phyloP scores from a whole-genome alignment of 2,113 vertebrate species.

The Monarcha castaneiventris region DNA sequence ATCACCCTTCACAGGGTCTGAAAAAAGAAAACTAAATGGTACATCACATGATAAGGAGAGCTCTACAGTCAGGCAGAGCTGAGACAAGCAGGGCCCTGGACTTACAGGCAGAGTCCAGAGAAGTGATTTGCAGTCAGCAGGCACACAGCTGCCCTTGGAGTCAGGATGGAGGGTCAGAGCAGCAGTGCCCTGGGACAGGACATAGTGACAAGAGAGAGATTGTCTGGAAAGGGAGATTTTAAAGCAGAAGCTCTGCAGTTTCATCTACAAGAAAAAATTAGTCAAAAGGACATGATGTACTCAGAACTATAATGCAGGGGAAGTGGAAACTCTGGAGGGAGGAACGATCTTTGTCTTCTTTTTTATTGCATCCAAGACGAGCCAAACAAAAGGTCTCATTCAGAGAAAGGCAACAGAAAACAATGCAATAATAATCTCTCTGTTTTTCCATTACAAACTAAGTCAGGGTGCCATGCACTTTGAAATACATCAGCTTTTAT shows the following conservation, averaged over 20 bases:
- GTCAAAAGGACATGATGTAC: background rate
- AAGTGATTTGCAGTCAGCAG: background rate
- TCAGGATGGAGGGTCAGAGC: background rate
- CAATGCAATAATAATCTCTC: background rate
- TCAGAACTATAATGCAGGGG: background rate
- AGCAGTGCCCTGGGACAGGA: background rate
- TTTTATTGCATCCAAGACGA: background rate
- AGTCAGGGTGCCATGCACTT: background rate
- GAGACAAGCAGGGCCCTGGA: background rate
- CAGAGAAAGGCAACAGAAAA: background rate
- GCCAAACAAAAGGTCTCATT: background rate
- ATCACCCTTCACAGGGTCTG: background rate
- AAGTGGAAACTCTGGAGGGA: background rate
- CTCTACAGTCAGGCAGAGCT: background rate
- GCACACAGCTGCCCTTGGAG: background rate
- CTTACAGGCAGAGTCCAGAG: background rate
- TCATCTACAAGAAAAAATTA: background rate
- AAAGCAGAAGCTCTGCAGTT: background rate
- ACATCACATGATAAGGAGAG: rapidly evolving
- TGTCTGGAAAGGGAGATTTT: background rate
- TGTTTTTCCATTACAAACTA: background rate
- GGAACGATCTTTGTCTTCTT: background rate
- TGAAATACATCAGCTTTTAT: background rate
- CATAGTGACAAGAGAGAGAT: rapidly evolving
- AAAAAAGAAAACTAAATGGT: background rate